Evolutionary conservation across 2,888 invertebrate species (phyloP), one percentile per base, ranked within the genome.

Genomic region (Halictus quadricinctus): DNA sequence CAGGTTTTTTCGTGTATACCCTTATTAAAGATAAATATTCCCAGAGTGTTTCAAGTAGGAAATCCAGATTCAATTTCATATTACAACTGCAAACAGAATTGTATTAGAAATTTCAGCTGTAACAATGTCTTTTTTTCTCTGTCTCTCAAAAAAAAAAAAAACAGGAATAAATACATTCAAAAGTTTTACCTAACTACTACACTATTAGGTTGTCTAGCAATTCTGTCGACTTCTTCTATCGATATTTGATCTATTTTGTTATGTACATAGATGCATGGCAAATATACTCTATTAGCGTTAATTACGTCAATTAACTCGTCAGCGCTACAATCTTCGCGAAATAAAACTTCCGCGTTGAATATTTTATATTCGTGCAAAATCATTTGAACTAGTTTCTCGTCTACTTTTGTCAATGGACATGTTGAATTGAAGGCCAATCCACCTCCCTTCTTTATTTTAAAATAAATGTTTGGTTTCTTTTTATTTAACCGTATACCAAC

Each of bases 211-310:
- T 97, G 96, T 84, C 98, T 96, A 6, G 99, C 99, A 94, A 99
- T 97, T 93, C 98, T 96, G 95, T 99, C 98, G 12, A 99, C 98
- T 95, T 99, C 99, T 95, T 99, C 99, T 89, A 99, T 98, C 76
- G 99, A 98, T 92, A 99, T 98, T 95, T 99, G 99, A 96, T 99
- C 99, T 92, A 99, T 99, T 96, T 99, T 99, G 95, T 99, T 99
- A 95, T 99, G 99, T 80, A 99, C 99, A 95, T 99, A 99, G 80
- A 99, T 95, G 95, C 99, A 99, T 79, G 99, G 99, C 94, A 99
- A 96, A 95, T 99, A 99, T 81, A 94, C 94, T 88, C 99, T 96
- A 95, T 99, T 99, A 15, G 98, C 99, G 76, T 98, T 97, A 90
- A 99, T 98, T 78, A 99, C 99, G 95, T 99, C 99, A 90, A 99